These are phyloP conservation scores for Drosophila nigrodunni DNA, from an alignment of 1,140 invertebrate species.

Conservation along the genomic window DNA sequence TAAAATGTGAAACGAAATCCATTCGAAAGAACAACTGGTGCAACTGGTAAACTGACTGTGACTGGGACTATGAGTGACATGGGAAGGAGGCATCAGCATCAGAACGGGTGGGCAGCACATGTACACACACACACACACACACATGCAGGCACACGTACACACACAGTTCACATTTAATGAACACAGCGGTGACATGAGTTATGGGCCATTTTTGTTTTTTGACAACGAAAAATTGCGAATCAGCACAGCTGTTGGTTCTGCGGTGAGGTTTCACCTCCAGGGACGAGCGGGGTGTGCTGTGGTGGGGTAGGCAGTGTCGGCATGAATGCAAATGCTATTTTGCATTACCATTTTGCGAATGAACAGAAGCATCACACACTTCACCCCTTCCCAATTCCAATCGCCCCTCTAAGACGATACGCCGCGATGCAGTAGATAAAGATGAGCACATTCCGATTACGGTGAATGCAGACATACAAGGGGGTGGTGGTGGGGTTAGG, in stretches of 20 bases:
- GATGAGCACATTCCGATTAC: slow-evolving; percentile 62
- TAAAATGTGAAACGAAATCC: slow-evolving; percentile 52
- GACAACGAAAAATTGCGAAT: slow-evolving; percentile 71
- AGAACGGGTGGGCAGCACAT: slow-evolving; percentile 6
- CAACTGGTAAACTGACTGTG: slow-evolving; percentile 32
- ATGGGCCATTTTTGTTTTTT: slow-evolving; percentile 54
- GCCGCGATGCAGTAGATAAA: slow-evolving; percentile 37
- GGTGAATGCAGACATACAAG: slow-evolving; percentile 24
- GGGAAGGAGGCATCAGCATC: neutral
- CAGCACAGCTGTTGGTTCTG: slow-evolving; percentile 66
- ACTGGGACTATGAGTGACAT: too few relatives aligned
- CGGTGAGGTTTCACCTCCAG: slow-evolving; percentile 7
- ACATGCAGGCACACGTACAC: too few relatives aligned
- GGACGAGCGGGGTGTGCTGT: neutral
- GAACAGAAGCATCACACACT: slow-evolving; percentile 13
- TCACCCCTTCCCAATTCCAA: neutral
- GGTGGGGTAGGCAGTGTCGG: slow-evolving; percentile 16
- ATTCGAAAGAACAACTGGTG: slow-evolving; percentile 20
- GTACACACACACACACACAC: too few relatives aligned
- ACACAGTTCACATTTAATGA: slow-evolving; percentile 67
- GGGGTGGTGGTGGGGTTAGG: too few relatives aligned
- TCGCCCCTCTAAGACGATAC: neutral
- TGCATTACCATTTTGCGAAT: slow-evolving; percentile 64
- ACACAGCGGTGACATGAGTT: slow-evolving; percentile 74
- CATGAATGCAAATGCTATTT: slow-evolving; percentile 71